phyloP scores from a whole-genome alignment of 2,888 invertebrate species.

The Xestobium rufovillosum region DNA sequence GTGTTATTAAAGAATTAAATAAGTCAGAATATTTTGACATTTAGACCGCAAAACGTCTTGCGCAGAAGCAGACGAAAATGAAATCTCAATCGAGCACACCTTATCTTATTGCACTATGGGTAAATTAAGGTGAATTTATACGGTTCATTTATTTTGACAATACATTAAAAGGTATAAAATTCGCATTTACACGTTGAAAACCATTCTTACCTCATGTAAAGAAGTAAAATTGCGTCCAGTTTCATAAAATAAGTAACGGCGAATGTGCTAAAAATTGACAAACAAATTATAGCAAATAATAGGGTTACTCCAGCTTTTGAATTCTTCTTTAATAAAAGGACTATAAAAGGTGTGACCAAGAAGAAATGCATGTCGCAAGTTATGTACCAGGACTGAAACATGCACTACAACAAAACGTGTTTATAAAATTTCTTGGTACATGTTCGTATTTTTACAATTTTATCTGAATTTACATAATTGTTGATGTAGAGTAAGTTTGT shows the following conservation, averaged over 20 bases:
- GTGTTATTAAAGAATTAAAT: too few relatives aligned
- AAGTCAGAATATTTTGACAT: too few relatives aligned
- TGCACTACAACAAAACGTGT: too few relatives aligned
- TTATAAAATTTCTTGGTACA: too few relatives aligned
- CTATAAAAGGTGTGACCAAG: constrained; percentile 28
- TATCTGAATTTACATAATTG: constrained; percentile 58
- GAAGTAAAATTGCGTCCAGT: constrained; percentile 31
- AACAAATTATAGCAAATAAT: constrained; percentile 21
- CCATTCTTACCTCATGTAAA: constrained; percentile 35
- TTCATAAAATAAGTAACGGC: constrained; percentile 29
- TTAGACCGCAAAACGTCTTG: too few relatives aligned
- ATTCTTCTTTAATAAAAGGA: constrained; percentile 30
- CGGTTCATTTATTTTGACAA: too few relatives aligned
- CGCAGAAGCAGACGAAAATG: too few relatives aligned
- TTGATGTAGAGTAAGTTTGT: constrained; percentile 62
- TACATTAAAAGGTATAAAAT: too few relatives aligned
- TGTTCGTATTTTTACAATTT: constrained; percentile 43
- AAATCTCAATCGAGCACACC: too few relatives aligned
- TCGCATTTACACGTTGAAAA: too few relatives aligned
- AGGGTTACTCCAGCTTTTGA: constrained; percentile 27
- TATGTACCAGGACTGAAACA: constrained; percentile 52
- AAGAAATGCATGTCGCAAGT: constrained; percentile 33
- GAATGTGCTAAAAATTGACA: constrained; percentile 30
- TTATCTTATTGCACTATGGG: too few relatives aligned
- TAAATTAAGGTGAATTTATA: too few relatives aligned